Percentiles rank a stretch among this genome's conserved stretches.
phyloP scores from a whole-genome alignment of 2,888 invertebrate genomes.

The Tenthredo livida region DNA sequence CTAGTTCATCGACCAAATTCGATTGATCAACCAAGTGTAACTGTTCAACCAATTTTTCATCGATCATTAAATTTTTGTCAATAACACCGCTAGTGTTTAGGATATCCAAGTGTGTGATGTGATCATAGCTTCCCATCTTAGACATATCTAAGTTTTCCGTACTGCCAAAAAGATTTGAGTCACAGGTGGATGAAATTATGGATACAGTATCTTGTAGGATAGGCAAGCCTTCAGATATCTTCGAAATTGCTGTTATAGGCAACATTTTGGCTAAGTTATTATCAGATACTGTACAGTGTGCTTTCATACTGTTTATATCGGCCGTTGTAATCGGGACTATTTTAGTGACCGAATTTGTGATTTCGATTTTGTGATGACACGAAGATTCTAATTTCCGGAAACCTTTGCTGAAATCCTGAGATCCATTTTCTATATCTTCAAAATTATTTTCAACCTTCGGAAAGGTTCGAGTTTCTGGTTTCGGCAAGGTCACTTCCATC shows the following conservation, averaged over 20 bases:
- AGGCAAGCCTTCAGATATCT: slow-evolving; percentile 64
- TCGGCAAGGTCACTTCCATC: slow-evolving; percentile 63
- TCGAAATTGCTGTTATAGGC: slow-evolving; percentile 61
- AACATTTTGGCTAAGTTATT: slow-evolving; percentile 51
- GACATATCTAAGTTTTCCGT: slow-evolving; percentile 71
- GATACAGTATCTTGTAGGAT: slow-evolving; percentile 70
- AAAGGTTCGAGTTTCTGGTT: slow-evolving; percentile 60
- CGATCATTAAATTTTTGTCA: slow-evolving; percentile 72
- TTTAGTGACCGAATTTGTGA: slow-evolving; percentile 62
- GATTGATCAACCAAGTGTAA: slow-evolving; percentile 73
- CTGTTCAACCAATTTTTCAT: slow-evolving; percentile 74
- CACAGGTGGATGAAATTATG: slow-evolving; percentile 70
- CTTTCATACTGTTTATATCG: slow-evolving; percentile 59
- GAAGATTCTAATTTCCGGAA: slow-evolving; percentile 66
- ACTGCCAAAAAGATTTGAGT: slow-evolving; percentile 70
- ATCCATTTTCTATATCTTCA: slow-evolving; percentile 59
- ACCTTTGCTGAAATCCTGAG: slow-evolving; percentile 67
- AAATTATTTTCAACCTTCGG: slow-evolving; percentile 62
- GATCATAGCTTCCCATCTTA: slow-evolving; percentile 72
- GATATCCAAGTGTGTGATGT: slow-evolving; percentile 73
- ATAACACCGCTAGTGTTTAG: slow-evolving; percentile 71
- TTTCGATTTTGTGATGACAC: slow-evolving; percentile 50
- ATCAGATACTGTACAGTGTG: slow-evolving; percentile 54
- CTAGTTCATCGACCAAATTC: slow-evolving; percentile 73
- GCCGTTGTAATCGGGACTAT: slow-evolving; percentile 60